Evolutionary conservation across 2,113 vertebrate species (phyloP), one percentile per base, ranked within the genome.

Genomic region (Scatophagus argus): DNA sequence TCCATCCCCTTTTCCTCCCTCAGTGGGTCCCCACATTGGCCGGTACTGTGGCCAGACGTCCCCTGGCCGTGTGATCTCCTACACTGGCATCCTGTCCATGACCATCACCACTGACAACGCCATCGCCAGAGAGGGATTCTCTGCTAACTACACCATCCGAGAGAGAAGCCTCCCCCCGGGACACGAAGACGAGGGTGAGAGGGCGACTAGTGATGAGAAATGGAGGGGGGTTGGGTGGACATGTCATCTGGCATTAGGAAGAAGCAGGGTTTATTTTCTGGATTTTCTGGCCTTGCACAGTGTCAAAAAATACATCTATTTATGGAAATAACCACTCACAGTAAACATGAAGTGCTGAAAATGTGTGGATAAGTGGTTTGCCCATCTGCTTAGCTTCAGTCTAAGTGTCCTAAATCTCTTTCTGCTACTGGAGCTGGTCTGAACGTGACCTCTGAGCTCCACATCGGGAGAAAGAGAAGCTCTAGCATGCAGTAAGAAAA

Each of bases 121-220:
- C 29, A 99, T 99, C 71, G 96, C 97, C 73, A 98, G 94, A 86
- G 98, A 99, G 85, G 98, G 98, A 14, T 99, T 99, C 93, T 98
- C 96, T 6, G 97, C 98, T 70, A 98, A 98, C 94, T 99, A 98
- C 94, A 98, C 95, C 1, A 94, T 98, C 79, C 87, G 96, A 0
- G 96, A 97, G 82, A 95, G 94, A 89, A 96, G 86, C 19, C 79
- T 96, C 49, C 95, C 96, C 29, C 74, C 44, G 5, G 89, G 88
- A 23, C 80, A 84, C 47, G 56, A 79, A 0, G 81, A 83, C 0
- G 94, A 98, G 93, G 97, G 98, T 99, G 90, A 96, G 96, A 54
- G 36, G 65, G 47, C 79, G 66, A 54, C 51, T 5, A 56, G 56
- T 21, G 70, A 36, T 32, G 29, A 31, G 25, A 10, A 10, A 13